Conservation (phyloP, 2,888 invertebrate species). For the Erebia aethiops region DNA sequence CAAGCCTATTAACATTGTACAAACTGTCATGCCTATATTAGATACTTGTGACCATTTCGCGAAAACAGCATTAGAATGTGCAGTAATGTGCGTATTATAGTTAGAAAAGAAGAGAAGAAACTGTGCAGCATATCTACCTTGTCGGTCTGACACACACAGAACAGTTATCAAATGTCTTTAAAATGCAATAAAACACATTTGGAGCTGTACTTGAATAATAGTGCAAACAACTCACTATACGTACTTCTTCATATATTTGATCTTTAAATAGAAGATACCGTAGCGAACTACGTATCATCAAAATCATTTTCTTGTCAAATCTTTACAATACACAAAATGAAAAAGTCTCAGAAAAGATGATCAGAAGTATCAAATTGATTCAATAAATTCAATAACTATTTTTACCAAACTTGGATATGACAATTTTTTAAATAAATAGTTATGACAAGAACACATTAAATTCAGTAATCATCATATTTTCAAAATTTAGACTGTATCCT, state of each 20-base stretch:
- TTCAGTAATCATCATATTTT: no score
- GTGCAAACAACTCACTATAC: background rate
- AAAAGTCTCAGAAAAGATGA: background rate
- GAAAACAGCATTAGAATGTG: constrained; percentile 54
- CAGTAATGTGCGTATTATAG: constrained; percentile 53
- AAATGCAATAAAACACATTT: constrained; percentile 57
- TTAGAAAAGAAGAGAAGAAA: constrained; percentile 54
- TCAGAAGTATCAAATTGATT: background rate
- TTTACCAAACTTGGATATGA: no score
- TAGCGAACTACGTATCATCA: no score
- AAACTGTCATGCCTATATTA: background rate
- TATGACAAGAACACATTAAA: no score
- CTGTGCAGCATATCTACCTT: constrained; percentile 73
- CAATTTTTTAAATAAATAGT: no score
- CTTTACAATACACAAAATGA: background rate
- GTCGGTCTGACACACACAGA: constrained; percentile 73
- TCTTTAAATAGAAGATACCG: no score
- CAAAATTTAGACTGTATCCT: no score
- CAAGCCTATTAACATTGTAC: no score
- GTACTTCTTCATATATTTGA: no score
- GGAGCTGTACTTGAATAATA: constrained; percentile 50
- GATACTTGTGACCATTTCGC: constrained; percentile 49
- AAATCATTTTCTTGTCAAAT: background rate
- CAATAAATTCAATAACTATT: background rate
- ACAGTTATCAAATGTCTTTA: constrained; percentile 52